Conservation (phyloP, 1,140 invertebrate genomes). For the Scaptomyza montana region DNA sequence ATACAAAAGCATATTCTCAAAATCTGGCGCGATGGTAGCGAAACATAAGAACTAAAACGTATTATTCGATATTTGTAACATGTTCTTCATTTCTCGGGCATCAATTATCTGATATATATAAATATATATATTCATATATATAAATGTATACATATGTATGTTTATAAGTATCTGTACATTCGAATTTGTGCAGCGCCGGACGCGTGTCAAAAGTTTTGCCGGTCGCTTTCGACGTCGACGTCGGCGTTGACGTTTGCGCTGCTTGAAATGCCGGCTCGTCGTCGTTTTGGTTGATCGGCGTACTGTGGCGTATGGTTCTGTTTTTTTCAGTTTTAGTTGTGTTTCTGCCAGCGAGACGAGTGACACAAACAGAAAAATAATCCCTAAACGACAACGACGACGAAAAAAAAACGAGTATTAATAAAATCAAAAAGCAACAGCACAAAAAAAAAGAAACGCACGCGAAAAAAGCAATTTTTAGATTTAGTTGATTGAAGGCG, state of each 20-base stretch:
- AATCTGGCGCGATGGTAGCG: conserved; percentile 33
- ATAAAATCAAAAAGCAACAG: conserved; percentile 27
- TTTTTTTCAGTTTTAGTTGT: conserved; percentile 68
- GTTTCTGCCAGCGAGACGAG: conserved; percentile 74
- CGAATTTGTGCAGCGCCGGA: conserved; percentile 40
- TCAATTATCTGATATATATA: conserved; percentile 25
- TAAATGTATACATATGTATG: not conserved
- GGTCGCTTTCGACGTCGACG: conserved; percentile 34
- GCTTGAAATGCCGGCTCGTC: conserved; percentile 62
- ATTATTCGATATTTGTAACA: conserved; percentile 13
- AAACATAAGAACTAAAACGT: conserved; percentile 61
- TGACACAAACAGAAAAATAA: conserved; percentile 56
- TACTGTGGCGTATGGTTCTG: conserved; percentile 57
- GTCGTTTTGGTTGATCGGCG: conserved; percentile 45
- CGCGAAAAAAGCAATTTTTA: conserved; percentile 51
- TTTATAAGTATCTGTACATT: not conserved
- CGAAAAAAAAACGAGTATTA: conserved; percentile 41
- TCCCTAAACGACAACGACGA: conserved; percentile 48
- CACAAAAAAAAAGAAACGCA: conserved; percentile 28
- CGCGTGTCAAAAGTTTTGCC: conserved; percentile 58
- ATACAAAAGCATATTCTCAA: conserved; percentile 1
- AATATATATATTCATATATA: not conserved
- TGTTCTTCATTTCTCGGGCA: conserved; percentile 15
- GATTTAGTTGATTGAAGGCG: conserved; percentile 54
- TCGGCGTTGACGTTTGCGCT: conserved; percentile 25